Evolutionary conservation across 2,888 invertebrate genomes (phyloP), one percentile per base, ranked within the genome.

Genomic region (Gymnocheta viridis): DNA sequence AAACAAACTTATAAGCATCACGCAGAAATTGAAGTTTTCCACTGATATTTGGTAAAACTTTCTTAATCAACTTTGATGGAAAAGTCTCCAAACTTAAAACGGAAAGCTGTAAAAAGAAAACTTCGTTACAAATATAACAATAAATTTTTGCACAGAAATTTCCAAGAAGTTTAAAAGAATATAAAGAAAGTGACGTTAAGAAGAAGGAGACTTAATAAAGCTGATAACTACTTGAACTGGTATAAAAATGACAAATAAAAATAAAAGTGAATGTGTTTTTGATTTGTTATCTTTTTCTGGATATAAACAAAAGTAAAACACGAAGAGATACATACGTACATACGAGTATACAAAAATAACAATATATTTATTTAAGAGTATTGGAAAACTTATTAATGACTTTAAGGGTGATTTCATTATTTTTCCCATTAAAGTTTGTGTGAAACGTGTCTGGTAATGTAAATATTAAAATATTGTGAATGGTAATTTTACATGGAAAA

Each of bases 51-150:
- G 88, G 88, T 62, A 92, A 87, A 81, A 91, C 88, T 88, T 88
- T 89, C 81, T 90, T 90, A 87, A 92, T 90, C 73, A 90, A 88
- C 29, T 89, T 87, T 2, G 92, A 91, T n/a, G 92, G 92, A 88
- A 90, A 92, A 22, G 88, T 86, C 73, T 90, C 91, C 73, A 91
- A 87, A 74, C 89, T 89, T 64, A 88, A 86, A 85, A 90, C 87
- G 64, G 88, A 87, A 67, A 92, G 86, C 92, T 92, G 87, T 47
- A 87, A 88, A 78, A 86, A 32, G 64, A 60, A 58, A 79, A 64
- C 41, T 74, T 22, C 41, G 44, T 47, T 49, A 27, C 32, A 80
- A 67, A 35, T 14, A 60, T 3, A 58, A 32, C 35, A 27, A 49
- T n/a, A 72, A 27, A 60, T 62, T 41, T 44, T n/a, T 17, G 62